Percentiles rank a stretch among this genome's conserved stretches.
Conservation (phyloP, 2,797 vertebrate genomes). For the Poeciliopsis turneri region DNA sequence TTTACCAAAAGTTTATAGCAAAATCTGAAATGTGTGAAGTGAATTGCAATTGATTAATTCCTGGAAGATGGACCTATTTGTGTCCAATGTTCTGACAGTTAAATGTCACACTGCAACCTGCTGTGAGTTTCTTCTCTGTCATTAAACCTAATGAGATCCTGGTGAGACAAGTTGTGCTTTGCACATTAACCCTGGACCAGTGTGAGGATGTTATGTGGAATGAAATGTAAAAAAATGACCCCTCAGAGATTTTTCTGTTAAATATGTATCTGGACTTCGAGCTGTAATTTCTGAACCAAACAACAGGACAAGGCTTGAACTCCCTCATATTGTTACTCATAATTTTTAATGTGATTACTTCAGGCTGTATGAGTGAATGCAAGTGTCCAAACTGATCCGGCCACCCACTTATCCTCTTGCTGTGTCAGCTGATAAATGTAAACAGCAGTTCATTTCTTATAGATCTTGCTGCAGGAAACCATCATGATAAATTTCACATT, state of each 20-base stretch:
- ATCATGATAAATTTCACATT: not conserved
- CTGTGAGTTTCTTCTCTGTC: conserved; percentile 5
- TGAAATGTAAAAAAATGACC: not conserved
- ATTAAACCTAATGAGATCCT: conserved; percentile 7
- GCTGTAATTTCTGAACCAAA: not conserved
- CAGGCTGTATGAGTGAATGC: not conserved
- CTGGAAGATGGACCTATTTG: not conserved
- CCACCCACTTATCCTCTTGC: not conserved
- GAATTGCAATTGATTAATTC: not conserved
- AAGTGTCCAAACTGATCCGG: not conserved
- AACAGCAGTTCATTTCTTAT: not conserved
- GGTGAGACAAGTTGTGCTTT: not conserved
- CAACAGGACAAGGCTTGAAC: not conserved
- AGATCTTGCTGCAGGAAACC: not conserved
- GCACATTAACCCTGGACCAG: not conserved
- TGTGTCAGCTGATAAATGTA: not conserved
- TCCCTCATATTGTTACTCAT: not conserved
- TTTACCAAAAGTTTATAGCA: not conserved
- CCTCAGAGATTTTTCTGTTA: not conserved
- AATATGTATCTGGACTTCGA: not conserved
- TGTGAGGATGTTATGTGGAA: not conserved
- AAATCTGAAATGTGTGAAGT: not conserved
- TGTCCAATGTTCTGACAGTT: conserved; percentile 1
- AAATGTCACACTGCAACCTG: conserved; percentile 8
- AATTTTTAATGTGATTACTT: not conserved